phyloP scores from a whole-genome alignment of 2,888 invertebrate species.

The Ceratothoa steindachneri region DNA sequence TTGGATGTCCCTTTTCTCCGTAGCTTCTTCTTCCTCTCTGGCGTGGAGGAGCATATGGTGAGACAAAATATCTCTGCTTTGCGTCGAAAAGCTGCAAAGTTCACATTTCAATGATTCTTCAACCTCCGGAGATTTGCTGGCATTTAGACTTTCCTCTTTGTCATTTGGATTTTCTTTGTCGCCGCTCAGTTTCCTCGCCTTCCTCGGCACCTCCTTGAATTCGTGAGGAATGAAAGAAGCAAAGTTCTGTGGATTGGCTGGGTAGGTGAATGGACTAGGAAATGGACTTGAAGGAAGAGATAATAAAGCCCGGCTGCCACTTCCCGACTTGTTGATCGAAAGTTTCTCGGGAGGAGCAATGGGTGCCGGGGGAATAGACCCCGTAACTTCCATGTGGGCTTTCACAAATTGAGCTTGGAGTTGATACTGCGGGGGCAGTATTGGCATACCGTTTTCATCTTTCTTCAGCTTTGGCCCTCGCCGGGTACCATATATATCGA shows the following conservation, averaged over 20 bases:
- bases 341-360: constrained; percentile 7
- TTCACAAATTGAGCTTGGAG: constrained; percentile 15
- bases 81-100: constrained; percentile 53
- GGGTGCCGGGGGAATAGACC: constrained; percentile 6
- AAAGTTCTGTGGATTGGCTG: constrained; percentile 18
- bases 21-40: constrained; percentile 11
- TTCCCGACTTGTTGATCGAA: not conserved
- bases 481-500: constrained; percentile 84
- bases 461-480: constrained; percentile 69
- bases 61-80: constrained; percentile 51
- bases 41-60: constrained; percentile 53
- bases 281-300: constrained; percentile 2
- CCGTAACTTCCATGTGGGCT: constrained; percentile 33
- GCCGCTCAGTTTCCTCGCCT: not conserved
- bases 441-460: constrained; percentile 49
- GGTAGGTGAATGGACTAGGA: constrained; percentile 48
- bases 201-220: constrained; percentile 21
- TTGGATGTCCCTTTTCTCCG: not conserved
- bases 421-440: constrained; percentile 43
- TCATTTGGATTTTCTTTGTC: not conserved
- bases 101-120: constrained; percentile 51
- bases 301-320: not conserved
- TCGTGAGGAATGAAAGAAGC: constrained; percentile 32
- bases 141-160: not conserved
- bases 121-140: constrained; percentile 16